Base-by-base conservation (phyloP, 1,140 invertebrate species). In the Drosophila auraria region DNA sequence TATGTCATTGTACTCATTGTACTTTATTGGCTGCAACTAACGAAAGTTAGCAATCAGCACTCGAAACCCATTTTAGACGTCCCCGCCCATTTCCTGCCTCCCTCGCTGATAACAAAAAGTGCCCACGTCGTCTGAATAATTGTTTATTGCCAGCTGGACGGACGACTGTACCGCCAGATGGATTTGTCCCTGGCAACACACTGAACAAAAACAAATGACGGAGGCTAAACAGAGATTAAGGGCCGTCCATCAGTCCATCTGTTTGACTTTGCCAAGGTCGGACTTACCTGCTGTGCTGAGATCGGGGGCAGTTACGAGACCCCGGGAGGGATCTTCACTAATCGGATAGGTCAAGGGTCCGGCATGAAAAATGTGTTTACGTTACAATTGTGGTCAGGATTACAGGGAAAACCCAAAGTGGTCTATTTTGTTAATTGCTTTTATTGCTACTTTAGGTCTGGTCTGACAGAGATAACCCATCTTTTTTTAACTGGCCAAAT, bases 51-150 rank as follows among this genome's bases (percentile, higher is more conserved):
- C 30, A 69, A 69, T 69, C 49, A 33, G 47, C 68, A 69, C 68
- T 71, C 14, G 63, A 56, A 54, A 20, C 63, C 49, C 63, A 71
- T 68, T 51, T 70, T 47, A 27, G 27, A 23, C 40, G 63, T 14
- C 8, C 44, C 68, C 63, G 63, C 68, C 68, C 50, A 69, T 36
- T 69, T 71, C 68, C 68, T 71, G 68, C 40, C 68, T 38, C 40
- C 2, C 40, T 2, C 9, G n/a, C n/a, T 69, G 68, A 71, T 71
- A 71, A 71, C 63, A 38, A 30, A 38, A 30, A 23, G 23, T 40
- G 23, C 62, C 36, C 23, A n/a, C 38, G 30, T 45, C 33, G 60
- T 12, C 38, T 15, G 23, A 3, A 3, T n/a, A 27, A 20, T 38
- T 71, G 68, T 71, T 71, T 71, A 71, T 71, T 25, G 68, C 68